Base-by-base conservation (phyloP, 1,140 invertebrate genomes). In the Metaphire vulgaris region DNA sequence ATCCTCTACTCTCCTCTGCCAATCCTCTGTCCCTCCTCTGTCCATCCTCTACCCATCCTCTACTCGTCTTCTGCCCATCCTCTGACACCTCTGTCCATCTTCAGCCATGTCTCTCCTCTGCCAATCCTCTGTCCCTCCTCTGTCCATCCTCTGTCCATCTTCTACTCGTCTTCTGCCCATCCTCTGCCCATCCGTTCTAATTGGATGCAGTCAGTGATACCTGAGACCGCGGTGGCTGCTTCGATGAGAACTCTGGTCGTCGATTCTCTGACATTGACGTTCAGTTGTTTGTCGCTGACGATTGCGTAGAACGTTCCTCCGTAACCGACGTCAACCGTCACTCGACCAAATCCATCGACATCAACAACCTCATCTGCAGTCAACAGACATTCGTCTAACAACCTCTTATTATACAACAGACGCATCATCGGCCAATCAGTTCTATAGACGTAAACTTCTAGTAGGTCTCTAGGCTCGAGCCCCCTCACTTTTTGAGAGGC, bases 261-360 rank as follows among this genome's bases (percentile, higher is more conserved):
- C 12, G 81, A 76, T 21, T 64, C 78, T 16, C 74, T 76, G 0
- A 84, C 33, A 69, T 82, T 78, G 28, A 85, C 30, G 0, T 81
- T 81, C 31, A 83, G 75, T 29, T 78, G 71, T 6, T 64, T 33
- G 1, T 78, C 81, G 0, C 81, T 56, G 1, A 85, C 71, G 33
- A 85, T 70, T 1, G 82, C 83, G 75, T 83, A 86, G 75, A 85
- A 86, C 0, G 83, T 82, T 15, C 85, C 85, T 26, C 84, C 84
- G 69, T 84, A 86, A 29, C 79, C 79, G 33, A 86, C 80, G 74
- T 85, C 84, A 0, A 83, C 79, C 16, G 66, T 74, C 0, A 83
- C 73, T 29, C 74, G 41, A 15, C 82, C 83, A 70, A 78, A 78
- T n/a, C 80, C 80, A 12, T 80, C 78, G 12, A 83, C 81, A 0